Evolutionary conservation across 2,888 invertebrate species (phyloP), one percentile per base, ranked within the genome.

Genomic region (Limnephilus marmoratus): DNA sequence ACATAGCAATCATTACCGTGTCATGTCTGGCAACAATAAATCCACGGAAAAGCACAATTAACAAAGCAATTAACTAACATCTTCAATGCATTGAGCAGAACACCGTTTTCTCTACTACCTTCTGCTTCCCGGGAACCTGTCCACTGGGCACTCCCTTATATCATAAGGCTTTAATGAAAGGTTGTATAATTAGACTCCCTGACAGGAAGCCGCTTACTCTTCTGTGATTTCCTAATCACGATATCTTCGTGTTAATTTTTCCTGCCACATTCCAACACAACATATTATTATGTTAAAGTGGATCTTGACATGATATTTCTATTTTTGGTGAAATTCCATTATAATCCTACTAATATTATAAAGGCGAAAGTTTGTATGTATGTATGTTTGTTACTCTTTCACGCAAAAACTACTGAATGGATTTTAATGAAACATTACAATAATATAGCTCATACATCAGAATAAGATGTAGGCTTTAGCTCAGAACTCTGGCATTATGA

Each of bases 151-250:
- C 45, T 45, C 41, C 41, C 12, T 12, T 45, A 45, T 45, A 12
- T 45, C 11, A 45, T 45, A 12, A 45, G 45, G 45, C 45, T 41
- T 88, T 88, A 80, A 88, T 88, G 88, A 34, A 80, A 34, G 88
- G n/a, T 12, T 88, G 34, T n/a, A 37, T 68, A 15, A 53, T 18
- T n/a, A 18, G 18, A 41, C 81, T 81, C 29, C 85, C 85, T 41
- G n/a, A 41, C 11, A 81, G 88, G 37, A 88, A 88, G 80, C 41
- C 24, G 80, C 88, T 9, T 81, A 41, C 18, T 80, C 34, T 37
- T 41, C n/a, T 88, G 37, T 88, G 88, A 80, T 88, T 88, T 88
- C 88, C 41, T 53, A n/a, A 88, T 68, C 53, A 68, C 37, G 24
- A 24, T 87, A 7, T 87, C 53, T 49, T 85, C 34, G 53, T 53